These are phyloP conservation scores for Pseudomyrmex pallidus DNA, from an alignment of 1,140 invertebrate species.

Conservation along the genomic window DNA sequence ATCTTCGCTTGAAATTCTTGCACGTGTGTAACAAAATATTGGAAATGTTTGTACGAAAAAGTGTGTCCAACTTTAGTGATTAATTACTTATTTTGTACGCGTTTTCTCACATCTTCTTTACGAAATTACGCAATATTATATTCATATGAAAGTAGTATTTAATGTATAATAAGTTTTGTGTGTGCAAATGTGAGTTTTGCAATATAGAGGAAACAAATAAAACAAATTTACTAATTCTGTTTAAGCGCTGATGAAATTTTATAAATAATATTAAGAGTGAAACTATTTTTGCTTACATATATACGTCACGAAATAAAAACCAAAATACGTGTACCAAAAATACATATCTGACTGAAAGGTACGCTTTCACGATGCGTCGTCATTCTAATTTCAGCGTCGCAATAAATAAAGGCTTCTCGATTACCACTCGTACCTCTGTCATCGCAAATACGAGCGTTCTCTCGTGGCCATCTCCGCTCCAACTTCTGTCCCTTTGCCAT, in stretches of 20 bases:
- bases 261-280: not conserved
- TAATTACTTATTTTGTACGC: no score
- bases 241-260: no score
- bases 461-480: not conserved
- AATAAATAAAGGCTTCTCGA: slow-evolving; percentile 66
- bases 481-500: slow-evolving; percentile 78
- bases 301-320: not conserved
- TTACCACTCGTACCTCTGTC: slow-evolving; percentile 60
- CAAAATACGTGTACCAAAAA: not conserved
- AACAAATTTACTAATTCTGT: no score
- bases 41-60: no score
- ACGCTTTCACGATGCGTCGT: slow-evolving; percentile 27
- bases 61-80: no score
- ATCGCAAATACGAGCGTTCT: slow-evolving; percentile 41
- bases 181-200: no score
- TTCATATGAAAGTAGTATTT: not conserved
- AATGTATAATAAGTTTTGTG: no score
- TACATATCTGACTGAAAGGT: slow-evolving; percentile 38
- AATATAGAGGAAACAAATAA: no score
- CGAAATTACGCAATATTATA: not conserved
- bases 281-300: not conserved
- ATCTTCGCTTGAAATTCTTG: no score
- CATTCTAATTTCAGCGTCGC: slow-evolving; percentile 56
- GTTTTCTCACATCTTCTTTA: not conserved
- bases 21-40: no score